These are phyloP conservation scores for Ammodytes marinus DNA, from an alignment of 2,113 vertebrate genomes.

Conservation along the genomic window DNA sequence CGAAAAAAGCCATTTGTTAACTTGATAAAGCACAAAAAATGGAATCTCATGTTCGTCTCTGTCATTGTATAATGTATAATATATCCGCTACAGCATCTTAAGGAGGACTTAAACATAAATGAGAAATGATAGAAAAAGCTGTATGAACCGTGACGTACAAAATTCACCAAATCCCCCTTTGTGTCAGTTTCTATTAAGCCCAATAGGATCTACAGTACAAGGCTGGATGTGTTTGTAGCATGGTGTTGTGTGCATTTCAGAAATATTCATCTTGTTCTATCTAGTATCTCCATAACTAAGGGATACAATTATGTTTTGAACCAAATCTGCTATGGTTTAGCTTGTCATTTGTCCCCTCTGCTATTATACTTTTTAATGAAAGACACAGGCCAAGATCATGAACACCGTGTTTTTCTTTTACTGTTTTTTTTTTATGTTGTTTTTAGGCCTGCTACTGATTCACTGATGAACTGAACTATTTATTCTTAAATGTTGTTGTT, in stretches of 20 bases:
- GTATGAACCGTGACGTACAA: conserved; percentile 5
- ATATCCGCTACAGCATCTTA: background rate
- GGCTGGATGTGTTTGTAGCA: background rate
- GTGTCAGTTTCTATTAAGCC: background rate
- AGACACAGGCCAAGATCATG: too few species aligned
- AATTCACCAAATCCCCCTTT: background rate
- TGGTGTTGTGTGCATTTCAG: background rate
- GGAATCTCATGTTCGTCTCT: background rate
- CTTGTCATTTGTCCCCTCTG: too few species aligned
- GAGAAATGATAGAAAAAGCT: background rate
- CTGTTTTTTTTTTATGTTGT: too few species aligned
- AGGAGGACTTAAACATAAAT: background rate
- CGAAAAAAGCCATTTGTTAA: background rate
- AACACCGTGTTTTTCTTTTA: too few species aligned
- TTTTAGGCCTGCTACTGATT: too few species aligned
- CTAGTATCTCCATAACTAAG: background rate
- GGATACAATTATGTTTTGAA: background rate
- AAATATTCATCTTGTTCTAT: background rate
- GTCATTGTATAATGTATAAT: background rate
- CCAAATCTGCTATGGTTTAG: background rate
- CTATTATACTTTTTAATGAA: too few species aligned
- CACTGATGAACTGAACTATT: too few species aligned
- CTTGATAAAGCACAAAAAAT: background rate
- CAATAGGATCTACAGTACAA: too few species aligned
- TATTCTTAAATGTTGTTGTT: too few species aligned